Conservation (phyloP, 2,888 invertebrate genomes). For the Standfussiana lucernea region DNA sequence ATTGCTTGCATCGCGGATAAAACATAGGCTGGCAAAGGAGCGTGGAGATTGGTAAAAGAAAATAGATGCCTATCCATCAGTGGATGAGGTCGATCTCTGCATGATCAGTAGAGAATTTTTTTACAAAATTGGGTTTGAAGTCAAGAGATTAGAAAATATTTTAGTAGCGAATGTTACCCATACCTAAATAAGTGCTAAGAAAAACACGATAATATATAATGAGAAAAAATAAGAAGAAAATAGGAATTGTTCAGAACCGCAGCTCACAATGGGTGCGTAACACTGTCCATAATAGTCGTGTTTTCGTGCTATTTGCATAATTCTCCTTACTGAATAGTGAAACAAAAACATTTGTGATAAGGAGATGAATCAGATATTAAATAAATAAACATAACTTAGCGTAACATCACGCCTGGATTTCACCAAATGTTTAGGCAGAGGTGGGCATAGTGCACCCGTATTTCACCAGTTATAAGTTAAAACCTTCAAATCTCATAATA, state of each 20-base stretch:
- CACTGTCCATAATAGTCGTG: not conserved
- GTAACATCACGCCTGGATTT: not conserved
- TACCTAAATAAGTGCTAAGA: no score
- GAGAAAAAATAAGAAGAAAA: not conserved
- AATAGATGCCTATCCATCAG: no score
- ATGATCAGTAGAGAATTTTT: no score
- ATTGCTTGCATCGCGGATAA: no score
- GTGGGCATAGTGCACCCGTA: not conserved
- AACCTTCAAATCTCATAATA: slow-evolving; percentile 4
- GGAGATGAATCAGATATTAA: not conserved
- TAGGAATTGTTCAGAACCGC: not conserved
- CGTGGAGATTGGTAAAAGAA: no score
- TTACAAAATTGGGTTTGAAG: no score
- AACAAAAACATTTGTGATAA: not conserved
- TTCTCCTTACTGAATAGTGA: not conserved
- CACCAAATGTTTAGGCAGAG: not conserved
- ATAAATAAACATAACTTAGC: not conserved
- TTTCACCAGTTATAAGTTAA: not conserved
- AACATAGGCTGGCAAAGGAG: no score
- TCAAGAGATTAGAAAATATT: no score
- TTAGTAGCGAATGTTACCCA: no score
- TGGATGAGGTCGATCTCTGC: no score
- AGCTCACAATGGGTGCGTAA: not conserved
- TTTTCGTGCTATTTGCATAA: not conserved
- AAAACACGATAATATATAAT: not conserved